phyloP scores from a whole-genome alignment of 2,797 vertebrate species.

The Lates japonicus region DNA sequence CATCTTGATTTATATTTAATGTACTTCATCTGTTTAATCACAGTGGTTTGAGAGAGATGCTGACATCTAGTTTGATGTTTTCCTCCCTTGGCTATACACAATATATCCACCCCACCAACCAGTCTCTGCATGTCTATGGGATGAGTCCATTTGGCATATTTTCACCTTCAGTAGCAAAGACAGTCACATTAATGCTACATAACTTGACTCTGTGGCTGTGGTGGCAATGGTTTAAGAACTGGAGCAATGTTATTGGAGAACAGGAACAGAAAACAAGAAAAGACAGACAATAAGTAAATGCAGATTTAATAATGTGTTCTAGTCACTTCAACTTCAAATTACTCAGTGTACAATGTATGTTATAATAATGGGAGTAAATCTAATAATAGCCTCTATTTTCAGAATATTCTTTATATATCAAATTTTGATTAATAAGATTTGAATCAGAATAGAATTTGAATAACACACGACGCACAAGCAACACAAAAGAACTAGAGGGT shows the following conservation, averaged over 20 bases:
- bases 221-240: background rate
- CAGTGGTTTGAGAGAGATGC: slow-evolving; percentile 22
- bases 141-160: slow-evolving; percentile 33
- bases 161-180: slow-evolving; percentile 20
- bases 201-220: slow-evolving; percentile 2
- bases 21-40: slow-evolving; percentile 10
- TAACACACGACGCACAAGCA: background rate
- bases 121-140: slow-evolving; percentile 11
- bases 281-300: background rate
- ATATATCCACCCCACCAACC: slow-evolving; percentile 1
- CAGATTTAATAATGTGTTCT: background rate
- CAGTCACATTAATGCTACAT: slow-evolving; percentile 1
- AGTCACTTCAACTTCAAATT: background rate
- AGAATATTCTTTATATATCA: background rate
- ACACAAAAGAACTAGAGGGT: background rate
- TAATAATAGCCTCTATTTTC: background rate
- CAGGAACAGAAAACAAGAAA: background rate
- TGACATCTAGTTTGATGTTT: slow-evolving; percentile 42
- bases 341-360: background rate
- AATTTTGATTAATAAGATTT: background rate
- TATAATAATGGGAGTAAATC: too few species aligned
- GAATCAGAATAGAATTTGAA: too few species aligned
- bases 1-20: slow-evolving; percentile 42
- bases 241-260: background rate
- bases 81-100: background rate